Conservation (phyloP, 1,140 invertebrate species). For the Drosophila repleta region DNA sequence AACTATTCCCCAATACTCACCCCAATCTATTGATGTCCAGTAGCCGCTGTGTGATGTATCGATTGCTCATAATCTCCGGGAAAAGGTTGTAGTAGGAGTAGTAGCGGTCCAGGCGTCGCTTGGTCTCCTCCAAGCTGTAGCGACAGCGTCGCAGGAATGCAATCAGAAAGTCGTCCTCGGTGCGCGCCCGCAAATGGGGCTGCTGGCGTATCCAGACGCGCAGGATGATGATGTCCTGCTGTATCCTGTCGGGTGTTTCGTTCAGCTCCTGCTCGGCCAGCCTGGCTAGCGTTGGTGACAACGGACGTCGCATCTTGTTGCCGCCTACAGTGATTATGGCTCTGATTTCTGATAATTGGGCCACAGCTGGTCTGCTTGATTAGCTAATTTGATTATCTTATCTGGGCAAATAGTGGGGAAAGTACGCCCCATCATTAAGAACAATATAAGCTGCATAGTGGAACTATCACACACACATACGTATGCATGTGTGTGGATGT, state of each 20-base stretch:
- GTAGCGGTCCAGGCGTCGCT: conserved; percentile 87
- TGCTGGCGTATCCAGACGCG: conserved; percentile 88
- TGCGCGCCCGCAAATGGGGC: conserved; percentile 85
- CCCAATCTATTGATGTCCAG: conserved; percentile 85
- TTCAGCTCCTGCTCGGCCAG: conserved; percentile 86
- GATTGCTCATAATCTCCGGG: conserved; percentile 85
- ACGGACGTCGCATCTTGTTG: conserved; percentile 77
- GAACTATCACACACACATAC: background rate
- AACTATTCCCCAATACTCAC: conserved; percentile 65
- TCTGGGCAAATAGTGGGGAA: conserved; percentile 45
- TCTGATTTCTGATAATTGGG: conserved; percentile 22
- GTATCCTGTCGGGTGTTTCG: conserved; percentile 86
- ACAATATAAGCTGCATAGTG: conserved; percentile 7
- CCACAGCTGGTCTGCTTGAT: conserved; percentile 17
- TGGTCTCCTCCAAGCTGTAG: conserved; percentile 88
- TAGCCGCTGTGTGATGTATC: conserved; percentile 75
- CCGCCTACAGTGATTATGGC: conserved; percentile 49
- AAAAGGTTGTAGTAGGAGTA: conserved; percentile 86
- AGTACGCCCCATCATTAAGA: conserved; percentile 35
- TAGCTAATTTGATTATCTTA: conserved; percentile 63
- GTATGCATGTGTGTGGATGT: background rate
- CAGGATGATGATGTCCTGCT: conserved; percentile 86
- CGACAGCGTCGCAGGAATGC: conserved; percentile 88
- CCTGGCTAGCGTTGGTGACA: conserved; percentile 83
- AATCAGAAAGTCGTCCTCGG: conserved; percentile 86